phyloP scores from a whole-genome alignment of 35 echinoderm and acorn worm genomes.

The Holothuria glaberrima region DNA sequence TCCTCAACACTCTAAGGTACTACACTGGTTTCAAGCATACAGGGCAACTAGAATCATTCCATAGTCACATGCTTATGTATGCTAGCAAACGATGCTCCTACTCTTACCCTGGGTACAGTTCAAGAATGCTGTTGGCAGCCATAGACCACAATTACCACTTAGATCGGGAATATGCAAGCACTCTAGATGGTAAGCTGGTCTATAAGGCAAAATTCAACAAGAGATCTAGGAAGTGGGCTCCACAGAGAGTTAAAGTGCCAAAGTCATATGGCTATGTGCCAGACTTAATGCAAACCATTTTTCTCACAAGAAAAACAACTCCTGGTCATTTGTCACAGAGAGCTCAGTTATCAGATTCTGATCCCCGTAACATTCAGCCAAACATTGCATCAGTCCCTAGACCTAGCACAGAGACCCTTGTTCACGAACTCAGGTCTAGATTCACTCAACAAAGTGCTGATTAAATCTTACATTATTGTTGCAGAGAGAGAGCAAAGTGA shows the following conservation, averaged over 20 bases:
- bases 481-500: background rate
- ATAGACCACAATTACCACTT: slow-evolving; percentile 54
- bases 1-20: slow-evolving; percentile 40
- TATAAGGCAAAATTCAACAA: slow-evolving; percentile 7
- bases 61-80: slow-evolving; percentile 55
- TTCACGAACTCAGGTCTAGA: slow-evolving; percentile 11
- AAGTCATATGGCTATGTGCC: slow-evolving; percentile 26
- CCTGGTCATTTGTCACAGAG: slow-evolving; percentile 44
- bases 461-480: background rate
- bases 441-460: slow-evolving; percentile 17
- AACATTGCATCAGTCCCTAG: slow-evolving; percentile 34
- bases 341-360: slow-evolving; percentile 4
- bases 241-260: slow-evolving; percentile 27
- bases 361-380: slow-evolving; percentile 30
- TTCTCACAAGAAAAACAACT: background rate
- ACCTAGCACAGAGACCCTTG: slow-evolving; percentile 32
- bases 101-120: background rate
- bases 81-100: slow-evolving; percentile 19
- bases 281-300: slow-evolving; percentile 28
- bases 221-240: slow-evolving; percentile 24
- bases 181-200: slow-evolving; percentile 20
- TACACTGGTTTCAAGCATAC: slow-evolving; percentile 51
- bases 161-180: slow-evolving; percentile 2
- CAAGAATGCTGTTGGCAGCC: slow-evolving; percentile 28
- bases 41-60: slow-evolving; percentile 52